Percentiles rank a stretch among this genome's conserved stretches.
These are phyloP conservation scores for Accipiter cooperii DNA, from an alignment of 2,113 vertebrate species.

Conservation along the genomic window DNA sequence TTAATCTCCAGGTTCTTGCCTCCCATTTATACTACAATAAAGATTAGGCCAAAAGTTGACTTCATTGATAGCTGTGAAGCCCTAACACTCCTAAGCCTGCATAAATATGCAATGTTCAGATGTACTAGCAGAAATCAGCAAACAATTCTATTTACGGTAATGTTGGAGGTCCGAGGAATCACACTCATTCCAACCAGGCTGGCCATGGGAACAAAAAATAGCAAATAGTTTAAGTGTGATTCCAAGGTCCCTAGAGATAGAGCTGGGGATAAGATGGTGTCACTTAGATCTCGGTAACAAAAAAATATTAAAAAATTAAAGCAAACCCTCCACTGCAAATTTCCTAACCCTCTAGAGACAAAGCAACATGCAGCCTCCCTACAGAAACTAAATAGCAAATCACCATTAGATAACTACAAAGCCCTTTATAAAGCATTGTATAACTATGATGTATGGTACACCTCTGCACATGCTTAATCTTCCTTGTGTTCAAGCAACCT, in stretches of 20 bases:
- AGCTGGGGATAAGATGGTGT: neutral
- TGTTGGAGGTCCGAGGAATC: neutral
- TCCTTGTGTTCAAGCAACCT: neutral
- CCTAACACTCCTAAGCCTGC: neutral
- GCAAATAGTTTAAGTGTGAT: neutral
- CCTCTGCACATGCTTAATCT: neutral
- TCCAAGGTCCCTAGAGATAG: neutral
- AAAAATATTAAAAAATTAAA: neutral
- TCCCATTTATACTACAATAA: neutral
- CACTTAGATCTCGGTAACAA: neutral
- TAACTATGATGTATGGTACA: rapidly evolving
- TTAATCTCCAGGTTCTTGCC: neutral
- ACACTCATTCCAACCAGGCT: neutral
- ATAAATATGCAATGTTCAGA: neutral
- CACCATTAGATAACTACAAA: neutral
- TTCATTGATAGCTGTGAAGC: neutral
- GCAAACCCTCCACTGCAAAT: neutral
- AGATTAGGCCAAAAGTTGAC: neutral
- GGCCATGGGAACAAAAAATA: neutral
- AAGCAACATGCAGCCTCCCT: neutral
- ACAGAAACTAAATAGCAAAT: neutral
- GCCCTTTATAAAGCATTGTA: neutral
- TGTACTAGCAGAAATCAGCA: neutral
- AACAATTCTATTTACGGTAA: neutral
- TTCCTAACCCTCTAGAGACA: neutral